Conservation (phyloP, 2,113 vertebrate species). For the Phalacrocorax brasilianus region DNA sequence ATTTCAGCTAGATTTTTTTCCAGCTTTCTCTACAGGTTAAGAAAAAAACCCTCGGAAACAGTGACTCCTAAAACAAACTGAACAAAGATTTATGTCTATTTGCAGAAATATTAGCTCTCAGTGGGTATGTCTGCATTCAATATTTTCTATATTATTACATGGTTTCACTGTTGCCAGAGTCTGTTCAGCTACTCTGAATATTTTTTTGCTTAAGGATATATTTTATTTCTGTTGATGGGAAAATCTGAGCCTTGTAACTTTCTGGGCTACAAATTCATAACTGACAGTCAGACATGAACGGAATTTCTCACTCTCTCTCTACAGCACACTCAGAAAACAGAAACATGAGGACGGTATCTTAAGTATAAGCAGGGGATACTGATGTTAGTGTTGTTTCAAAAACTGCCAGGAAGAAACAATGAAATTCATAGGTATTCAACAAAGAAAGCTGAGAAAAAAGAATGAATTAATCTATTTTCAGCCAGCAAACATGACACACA, state of each 20-base stretch:
- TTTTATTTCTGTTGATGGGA: background rate
- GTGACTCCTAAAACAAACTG: background rate
- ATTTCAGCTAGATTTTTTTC: background rate
- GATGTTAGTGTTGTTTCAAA: background rate
- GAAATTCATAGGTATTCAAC: background rate
- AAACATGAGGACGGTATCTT: background rate
- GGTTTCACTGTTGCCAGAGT: background rate
- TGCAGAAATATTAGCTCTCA: background rate
- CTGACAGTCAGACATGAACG: background rate
- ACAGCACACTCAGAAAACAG: background rate
- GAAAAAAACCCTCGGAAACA: background rate
- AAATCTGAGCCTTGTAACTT: background rate
- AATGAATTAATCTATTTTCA: background rate
- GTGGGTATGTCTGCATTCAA: background rate
- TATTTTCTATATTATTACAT: background rate
- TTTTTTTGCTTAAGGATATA: background rate
- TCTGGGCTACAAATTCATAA: background rate
- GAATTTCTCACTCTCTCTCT: background rate
- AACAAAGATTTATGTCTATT: background rate
- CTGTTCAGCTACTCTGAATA: background rate
- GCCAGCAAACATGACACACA: background rate
- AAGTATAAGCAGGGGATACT: background rate
- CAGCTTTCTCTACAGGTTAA: background rate
- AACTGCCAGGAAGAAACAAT: background rate
- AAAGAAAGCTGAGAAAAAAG: background rate